Evolutionary conservation across 2,888 invertebrate species (phyloP).

Genomic region (Heliconius ismenius): DNA sequence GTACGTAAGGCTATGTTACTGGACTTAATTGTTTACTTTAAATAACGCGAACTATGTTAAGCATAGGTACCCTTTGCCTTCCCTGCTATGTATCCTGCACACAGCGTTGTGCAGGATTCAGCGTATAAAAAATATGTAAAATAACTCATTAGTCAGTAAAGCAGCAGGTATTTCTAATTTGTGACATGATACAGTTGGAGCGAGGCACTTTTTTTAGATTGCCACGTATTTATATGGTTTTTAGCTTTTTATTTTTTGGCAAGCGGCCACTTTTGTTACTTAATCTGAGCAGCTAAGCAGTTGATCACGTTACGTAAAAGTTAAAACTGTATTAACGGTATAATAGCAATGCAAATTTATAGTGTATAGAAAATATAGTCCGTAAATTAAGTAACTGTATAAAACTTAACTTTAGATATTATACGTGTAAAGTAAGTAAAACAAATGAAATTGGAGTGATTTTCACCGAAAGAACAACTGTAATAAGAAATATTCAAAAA

Average conservation of each 20-base stretch:
- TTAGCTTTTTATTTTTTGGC: slow-evolving; percentile 15
- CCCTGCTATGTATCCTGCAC: too few relatives aligned
- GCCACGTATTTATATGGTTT: neutral
- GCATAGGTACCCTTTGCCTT: too few relatives aligned
- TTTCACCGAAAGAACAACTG: too few relatives aligned
- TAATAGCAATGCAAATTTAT: slow-evolving; percentile 4
- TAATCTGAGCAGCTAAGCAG: neutral
- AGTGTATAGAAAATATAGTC: neutral
- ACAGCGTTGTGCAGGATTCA: too few relatives aligned
- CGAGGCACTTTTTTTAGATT: neutral
- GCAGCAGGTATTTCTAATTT: slow-evolving; percentile 6
- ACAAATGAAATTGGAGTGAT: too few relatives aligned
- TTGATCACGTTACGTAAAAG: slow-evolving; percentile 10
- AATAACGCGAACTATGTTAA: too few relatives aligned
- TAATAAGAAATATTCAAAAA: too few relatives aligned
- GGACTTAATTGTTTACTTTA: neutral
- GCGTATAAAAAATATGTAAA: too few relatives aligned
- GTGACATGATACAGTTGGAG: neutral
- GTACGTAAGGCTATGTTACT: neutral
- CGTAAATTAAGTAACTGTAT: too few relatives aligned
- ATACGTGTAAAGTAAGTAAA: too few relatives aligned
- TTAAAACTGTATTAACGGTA: neutral
- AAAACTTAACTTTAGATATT: too few relatives aligned
- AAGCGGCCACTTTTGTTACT: neutral
- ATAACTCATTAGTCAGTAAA: neutral